Evolutionary conservation across 2,113 vertebrate genomes (phyloP).

Genomic region (Thermophis baileyi): DNA sequence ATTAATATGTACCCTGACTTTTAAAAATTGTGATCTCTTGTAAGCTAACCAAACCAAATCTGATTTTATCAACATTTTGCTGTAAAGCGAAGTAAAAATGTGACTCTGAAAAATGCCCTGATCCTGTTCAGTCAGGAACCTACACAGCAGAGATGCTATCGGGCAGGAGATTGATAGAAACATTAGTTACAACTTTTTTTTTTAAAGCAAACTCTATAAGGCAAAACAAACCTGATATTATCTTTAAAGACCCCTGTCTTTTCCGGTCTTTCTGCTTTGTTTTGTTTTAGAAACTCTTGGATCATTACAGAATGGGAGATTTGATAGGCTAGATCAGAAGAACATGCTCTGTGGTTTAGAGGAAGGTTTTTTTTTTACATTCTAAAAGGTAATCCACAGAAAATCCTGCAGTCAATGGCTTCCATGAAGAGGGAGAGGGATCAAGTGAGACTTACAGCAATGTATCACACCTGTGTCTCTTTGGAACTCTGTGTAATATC

Average conservation of each 20-base stretch:
- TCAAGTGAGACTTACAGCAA: neutral
- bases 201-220: neutral
- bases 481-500: neutral
- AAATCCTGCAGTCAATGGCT: neutral
- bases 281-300: slow-evolving; percentile 1
- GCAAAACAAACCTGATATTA: slow-evolving; percentile 32
- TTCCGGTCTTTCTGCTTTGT: neutral
- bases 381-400: neutral
- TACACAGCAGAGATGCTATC: slow-evolving; percentile 54
- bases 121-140: slow-evolving; percentile 51
- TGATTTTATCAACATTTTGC: slow-evolving; percentile 64
- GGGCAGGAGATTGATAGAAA: slow-evolving; percentile 21
- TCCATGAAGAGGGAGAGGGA: neutral
- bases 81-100: slow-evolving; percentile 48
- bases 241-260: slow-evolving; percentile 27
- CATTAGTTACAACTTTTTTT: slow-evolving; percentile 36
- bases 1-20: slow-evolving; percentile 60
- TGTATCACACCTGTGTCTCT: neutral
- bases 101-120: slow-evolving; percentile 58
- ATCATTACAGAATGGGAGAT: neutral
- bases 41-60: slow-evolving; percentile 49
- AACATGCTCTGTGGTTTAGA: neutral
- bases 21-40: slow-evolving; percentile 63
- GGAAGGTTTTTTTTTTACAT: neutral
- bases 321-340: neutral